A percentile compares a stretch with the other conserved stretches of the same genome.
Conservation (phyloP, 2,113 vertebrate genomes). For the Myotis yumanensis region DNA sequence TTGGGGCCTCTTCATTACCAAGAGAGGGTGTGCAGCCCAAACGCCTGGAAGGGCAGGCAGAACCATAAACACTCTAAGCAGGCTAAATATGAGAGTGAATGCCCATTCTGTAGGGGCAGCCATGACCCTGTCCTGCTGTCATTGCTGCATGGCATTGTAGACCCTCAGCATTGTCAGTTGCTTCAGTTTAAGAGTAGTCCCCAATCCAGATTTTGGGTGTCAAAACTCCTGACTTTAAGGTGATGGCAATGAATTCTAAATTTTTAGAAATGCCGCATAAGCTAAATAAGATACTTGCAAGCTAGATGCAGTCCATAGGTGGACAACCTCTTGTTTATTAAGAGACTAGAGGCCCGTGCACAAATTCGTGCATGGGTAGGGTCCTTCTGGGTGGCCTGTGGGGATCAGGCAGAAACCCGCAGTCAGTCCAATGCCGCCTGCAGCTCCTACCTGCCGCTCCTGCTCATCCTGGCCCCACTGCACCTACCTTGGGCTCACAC, state of each 20-base stretch:
- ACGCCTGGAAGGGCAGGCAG: neutral
- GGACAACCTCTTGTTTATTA: neutral
- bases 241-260: neutral
- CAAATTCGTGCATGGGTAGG: too few species aligned
- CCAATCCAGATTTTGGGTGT: neutral
- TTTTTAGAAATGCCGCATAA: neutral
- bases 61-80: neutral
- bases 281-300: neutral
- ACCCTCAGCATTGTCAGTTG: neutral
- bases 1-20: neutral
- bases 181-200: neutral
- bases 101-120: neutral
- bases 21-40: neutral
- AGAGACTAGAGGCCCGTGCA: too few species aligned
- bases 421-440: too few species aligned
- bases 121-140: too few species aligned
- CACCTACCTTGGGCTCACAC: too few species aligned
- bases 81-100: rapidly evolving
- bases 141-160: neutral
- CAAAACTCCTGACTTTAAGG: neutral
- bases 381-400: too few species aligned
- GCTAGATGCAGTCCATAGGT: neutral
- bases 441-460: too few species aligned
- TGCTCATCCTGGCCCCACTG: too few species aligned
- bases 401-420: too few species aligned